Evolutionary conservation across 2,113 vertebrate species (phyloP), one percentile per base, ranked within the genome.

Genomic region (Kryptolebias marmoratus): DNA sequence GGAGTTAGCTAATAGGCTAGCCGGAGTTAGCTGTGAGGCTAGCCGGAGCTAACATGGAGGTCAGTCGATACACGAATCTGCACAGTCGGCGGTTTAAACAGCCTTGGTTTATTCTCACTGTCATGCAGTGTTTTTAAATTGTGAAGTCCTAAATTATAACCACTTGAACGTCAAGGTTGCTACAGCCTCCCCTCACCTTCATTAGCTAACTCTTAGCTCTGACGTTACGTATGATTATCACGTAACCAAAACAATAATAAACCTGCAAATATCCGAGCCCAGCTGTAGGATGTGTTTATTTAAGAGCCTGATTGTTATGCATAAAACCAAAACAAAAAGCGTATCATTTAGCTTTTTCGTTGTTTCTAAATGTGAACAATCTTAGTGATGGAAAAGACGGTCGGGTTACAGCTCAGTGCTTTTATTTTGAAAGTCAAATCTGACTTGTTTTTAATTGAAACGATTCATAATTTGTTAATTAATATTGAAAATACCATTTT

Each of bases 31-130:
- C 80, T 22, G 22, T 22, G 22, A 42, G 54, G 58, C 53, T 87
- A 81, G 68, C 50, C 11, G 45, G 5, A 13, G 61, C 48, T 22
- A 75, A 48, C 80, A 64, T 60, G 80, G 86, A 85, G 84, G 84
- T 88, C 86, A 85, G 73, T 64, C 61, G 68, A 61, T n/a, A 12
- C 50, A 44, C 18, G 15, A 15, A 10, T 63, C 7, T 18, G 6
- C 11, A 42, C 28, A 44, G 4, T 5, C 0, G 44, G 5, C 0
- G 2, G 32, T 0, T 14, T 15, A n/a, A 39, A 39, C 14, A 14
- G 8, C 8, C 1, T 11, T n/a, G 5, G 30, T 11, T 49, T 31
- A 12, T 52, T 13, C 0, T 16, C 11, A 7, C 28, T 36, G 3
- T 27, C 36, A 14, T 2, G 10, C 6, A 16, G 39, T 59, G 11